Evolutionary conservation across 2,113 vertebrate species (phyloP).

Genomic region (Tichodroma muraria): DNA sequence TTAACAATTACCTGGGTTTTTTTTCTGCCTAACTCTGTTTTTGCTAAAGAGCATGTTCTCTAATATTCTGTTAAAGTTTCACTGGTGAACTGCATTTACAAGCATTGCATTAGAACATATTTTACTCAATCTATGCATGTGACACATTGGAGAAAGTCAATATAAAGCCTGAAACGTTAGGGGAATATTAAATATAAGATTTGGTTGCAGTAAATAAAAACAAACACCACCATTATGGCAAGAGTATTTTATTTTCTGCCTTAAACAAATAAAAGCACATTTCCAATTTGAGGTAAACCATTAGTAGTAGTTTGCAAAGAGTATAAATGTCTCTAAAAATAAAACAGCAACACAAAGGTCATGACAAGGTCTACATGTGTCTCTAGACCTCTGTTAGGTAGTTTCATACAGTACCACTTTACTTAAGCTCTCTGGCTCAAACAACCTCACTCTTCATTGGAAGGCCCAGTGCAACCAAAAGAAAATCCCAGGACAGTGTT

Average conservation of each 20-base stretch:
- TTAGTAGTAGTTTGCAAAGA: constrained; percentile 62
- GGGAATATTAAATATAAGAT: background rate
- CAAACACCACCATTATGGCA: background rate
- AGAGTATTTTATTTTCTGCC: constrained; percentile 69
- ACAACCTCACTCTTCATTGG: background rate
- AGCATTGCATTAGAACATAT: background rate
- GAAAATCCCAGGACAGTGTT: background rate
- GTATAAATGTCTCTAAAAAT: constrained; percentile 48
- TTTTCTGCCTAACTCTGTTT: background rate
- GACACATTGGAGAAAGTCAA: background rate
- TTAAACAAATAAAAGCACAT: constrained; percentile 53
- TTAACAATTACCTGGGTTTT: background rate
- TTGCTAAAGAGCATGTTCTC: background rate
- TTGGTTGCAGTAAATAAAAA: background rate
- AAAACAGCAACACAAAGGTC: background rate
- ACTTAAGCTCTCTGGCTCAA: background rate
- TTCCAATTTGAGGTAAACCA: constrained; percentile 66
- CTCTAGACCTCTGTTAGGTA: constrained; percentile 39
- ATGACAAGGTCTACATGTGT: background rate
- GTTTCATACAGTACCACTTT: constrained; percentile 45
- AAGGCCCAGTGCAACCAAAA: constrained; percentile 32
- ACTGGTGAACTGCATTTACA: background rate
- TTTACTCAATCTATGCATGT: background rate
- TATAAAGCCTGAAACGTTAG: background rate
- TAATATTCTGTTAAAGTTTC: background rate